Base-by-base conservation (phyloP, 2,113 vertebrate genomes). In the Epinephelus lanceolatus region DNA sequence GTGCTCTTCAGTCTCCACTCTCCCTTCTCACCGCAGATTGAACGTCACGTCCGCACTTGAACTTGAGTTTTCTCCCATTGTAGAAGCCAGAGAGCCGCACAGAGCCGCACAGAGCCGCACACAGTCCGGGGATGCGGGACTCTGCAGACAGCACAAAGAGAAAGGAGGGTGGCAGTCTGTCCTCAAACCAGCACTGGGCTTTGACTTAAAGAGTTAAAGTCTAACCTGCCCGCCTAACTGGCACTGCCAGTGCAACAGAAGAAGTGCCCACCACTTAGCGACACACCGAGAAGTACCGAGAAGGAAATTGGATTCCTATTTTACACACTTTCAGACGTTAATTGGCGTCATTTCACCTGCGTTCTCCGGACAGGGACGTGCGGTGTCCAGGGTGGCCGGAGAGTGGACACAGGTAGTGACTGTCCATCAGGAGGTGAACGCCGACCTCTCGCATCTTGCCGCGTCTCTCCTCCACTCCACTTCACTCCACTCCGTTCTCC, bases 31-130 rank as follows among this genome's bases (percentile, higher is more conserved):
- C 96, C 96, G 97, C 96, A 97, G 97, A 98, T 97, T 97, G 97
- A 98, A 98, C 98, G 98, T 99, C 98, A 99, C 98, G 98, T 99
- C 98, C 98, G 97, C 97, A 98, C 98, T 98, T 99, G 97, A 99
- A 99, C 98, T 99, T 98, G 97, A 98, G 97, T 98, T 98, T 98
- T 97, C 96, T 98, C 96, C 97, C 97, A 97, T 97, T 97, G 96
- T 97, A 97, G 96, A 96, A 97, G 90, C 96, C 85, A 84, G 83
- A 97, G 97, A 97, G 96, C 96, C 97, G 79, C 91, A 85, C 85
- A 96, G 96, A 97, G 97, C 81, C 85, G 73, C 89, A 74, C 96
- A 97, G 94, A 97, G 96, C 96, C 96, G 78, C 91, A 62, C 84
- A 74, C 86, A 63, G 83, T 63, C 85, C 77, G 73, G 86, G 89